phyloP scores from a whole-genome alignment of 2,113 vertebrate genomes.

The Chaetura pelagica region DNA sequence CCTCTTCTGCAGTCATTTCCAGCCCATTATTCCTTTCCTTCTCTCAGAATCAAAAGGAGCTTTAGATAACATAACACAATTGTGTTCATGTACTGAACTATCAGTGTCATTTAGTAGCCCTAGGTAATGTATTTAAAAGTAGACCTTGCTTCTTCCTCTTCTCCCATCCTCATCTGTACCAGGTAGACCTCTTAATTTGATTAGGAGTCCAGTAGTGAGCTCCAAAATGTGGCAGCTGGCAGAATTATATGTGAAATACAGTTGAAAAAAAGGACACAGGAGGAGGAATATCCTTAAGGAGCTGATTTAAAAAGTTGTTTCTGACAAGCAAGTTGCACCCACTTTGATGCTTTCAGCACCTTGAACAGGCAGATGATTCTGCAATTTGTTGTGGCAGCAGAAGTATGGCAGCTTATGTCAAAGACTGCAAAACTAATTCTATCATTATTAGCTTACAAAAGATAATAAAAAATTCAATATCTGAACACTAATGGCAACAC shows the following conservation, averaged over 20 bases:
- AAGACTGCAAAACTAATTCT: constrained; percentile 24
- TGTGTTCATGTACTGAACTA: background rate
- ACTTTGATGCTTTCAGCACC: constrained; percentile 24
- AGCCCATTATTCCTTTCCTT: background rate
- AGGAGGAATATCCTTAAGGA: background rate
- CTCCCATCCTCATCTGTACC: background rate
- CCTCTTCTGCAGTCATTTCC: background rate
- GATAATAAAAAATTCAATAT: constrained; percentile 41
- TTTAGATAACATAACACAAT: background rate
- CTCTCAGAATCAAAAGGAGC: background rate
- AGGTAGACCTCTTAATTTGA: background rate
- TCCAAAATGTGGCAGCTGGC: background rate
- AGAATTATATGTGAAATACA: background rate
- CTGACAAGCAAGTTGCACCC: constrained; percentile 16
- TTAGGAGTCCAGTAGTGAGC: background rate
- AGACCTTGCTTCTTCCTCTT: background rate
- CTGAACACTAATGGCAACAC: background rate
- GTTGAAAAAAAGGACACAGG: background rate
- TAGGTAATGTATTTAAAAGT: background rate
- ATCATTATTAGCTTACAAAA: constrained; percentile 28
- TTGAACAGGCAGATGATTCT: background rate
- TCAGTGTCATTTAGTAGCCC: background rate
- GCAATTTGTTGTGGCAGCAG: background rate
- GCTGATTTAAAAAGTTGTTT: background rate
- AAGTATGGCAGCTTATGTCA: background rate